These are phyloP conservation scores for Scolopax rusticola DNA, from an alignment of 2,797 vertebrate species.

Conservation along the genomic window DNA sequence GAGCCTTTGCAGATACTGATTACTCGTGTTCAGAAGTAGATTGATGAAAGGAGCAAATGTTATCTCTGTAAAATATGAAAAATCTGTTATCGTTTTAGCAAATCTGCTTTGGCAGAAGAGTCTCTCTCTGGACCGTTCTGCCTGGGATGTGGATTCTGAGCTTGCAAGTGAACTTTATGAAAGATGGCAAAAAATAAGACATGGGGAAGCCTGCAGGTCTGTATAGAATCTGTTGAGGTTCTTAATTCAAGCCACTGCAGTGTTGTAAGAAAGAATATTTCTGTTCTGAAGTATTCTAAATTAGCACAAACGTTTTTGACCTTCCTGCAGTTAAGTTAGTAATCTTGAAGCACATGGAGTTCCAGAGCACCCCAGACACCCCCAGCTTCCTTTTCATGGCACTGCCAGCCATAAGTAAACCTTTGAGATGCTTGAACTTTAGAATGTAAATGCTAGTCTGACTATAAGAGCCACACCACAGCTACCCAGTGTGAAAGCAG, in stretches of 20 bases:
- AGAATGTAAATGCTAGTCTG: neutral
- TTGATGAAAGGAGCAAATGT: neutral
- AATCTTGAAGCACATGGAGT: neutral
- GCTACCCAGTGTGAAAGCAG: neutral
- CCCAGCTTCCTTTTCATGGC: neutral
- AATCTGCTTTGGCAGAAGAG: constrained; percentile 88
- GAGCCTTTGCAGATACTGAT: neutral
- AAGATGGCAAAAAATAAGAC: constrained; percentile 88
- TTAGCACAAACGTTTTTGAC: neutral
- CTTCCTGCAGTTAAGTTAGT: neutral
- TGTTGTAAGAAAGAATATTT: neutral
- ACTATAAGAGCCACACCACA: neutral
- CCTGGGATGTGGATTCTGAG: constrained; percentile 89
- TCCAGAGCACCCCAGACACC: neutral
- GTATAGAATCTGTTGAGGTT: constrained; percentile 28
- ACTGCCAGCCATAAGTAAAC: neutral
- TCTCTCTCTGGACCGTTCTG: constrained; percentile 85
- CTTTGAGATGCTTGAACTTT: neutral
- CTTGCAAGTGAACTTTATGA: constrained; percentile 89
- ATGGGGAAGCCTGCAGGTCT: constrained; percentile 88
- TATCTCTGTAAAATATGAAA: neutral
- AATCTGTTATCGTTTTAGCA: constrained; percentile 78
- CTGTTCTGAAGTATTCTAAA: neutral
- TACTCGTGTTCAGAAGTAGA: neutral
- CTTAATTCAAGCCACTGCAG: neutral